Evolutionary conservation across 2,888 invertebrate species (phyloP), one percentile per base, ranked within the genome.

Genomic region (Plebejus argus): DNA sequence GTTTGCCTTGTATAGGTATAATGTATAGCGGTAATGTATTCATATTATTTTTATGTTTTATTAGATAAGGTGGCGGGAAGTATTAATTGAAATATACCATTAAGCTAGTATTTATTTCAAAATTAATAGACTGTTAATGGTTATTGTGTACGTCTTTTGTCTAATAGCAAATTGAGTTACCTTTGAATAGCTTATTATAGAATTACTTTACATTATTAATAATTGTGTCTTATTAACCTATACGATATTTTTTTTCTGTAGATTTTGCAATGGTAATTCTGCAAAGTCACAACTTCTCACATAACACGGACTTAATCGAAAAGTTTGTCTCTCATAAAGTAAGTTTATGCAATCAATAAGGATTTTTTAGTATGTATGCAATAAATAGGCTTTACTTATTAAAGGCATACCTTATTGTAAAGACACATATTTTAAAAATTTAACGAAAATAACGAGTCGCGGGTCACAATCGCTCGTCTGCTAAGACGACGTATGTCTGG

Each of bases 401-500:
- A n/a, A n/a, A n/a, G n/a, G n/a, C n/a, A n/a, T n/a, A n/a, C n/a
- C n/a, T n/a, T n/a, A n/a, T n/a, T n/a, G n/a, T n/a, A n/a, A n/a
- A n/a, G n/a, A n/a, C n/a, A n/a, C n/a, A 20, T n/a, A n/a, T 20
- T n/a, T 58, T 58, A 7, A 53, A n/a, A n/a, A n/a, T n/a, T n/a
- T n/a, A n/a, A n/a, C n/a, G n/a, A n/a, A n/a, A n/a, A n/a, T n/a
- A n/a, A n/a, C 4, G 28, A 66, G 66, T 61, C 10, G 39, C 72
- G 10, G 18, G 72, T 2, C 23, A 28, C 7, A 28, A 15, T 74
- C 74, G 74, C 53, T 1, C 74, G 74, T 74, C 7, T 74, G 49
- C 28, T 72, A 20, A 20, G 18, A 7, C 49, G 18, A 53, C 23
- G 72, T 23, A 74, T 74, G 74, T 49, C 74, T 72, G 77, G 79